Evolutionary conservation across 2,888 invertebrate genomes (phyloP), one percentile per base, ranked within the genome.

Genomic region (Amphipyra tragopoginis): DNA sequence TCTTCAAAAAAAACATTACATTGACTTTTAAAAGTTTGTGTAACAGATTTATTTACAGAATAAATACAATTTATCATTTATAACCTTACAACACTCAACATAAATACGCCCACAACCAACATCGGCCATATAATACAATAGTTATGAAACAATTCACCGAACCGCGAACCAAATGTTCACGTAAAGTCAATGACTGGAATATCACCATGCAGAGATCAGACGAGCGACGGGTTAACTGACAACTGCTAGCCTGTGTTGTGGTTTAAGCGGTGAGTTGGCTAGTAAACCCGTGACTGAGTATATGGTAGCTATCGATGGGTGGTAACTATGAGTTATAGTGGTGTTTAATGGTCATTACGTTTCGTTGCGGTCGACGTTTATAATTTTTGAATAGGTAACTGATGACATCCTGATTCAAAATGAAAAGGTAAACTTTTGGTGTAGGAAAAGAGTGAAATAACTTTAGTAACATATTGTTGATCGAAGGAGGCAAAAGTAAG

Each of bases 131-230:
- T 26, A 8, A 13, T 36, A 39, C 33, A 33, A 13, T 0, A 50
- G 38, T 33, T 36, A 60, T 38, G 43, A 21, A 44, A 56, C 10
- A 15, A 8, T 52, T 43, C 61, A 70, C 74, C 64, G 58, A 57
- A 57, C 57, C 39, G 58, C 62, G 71, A 79, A 77, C 79, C 74
- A 74, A 79, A 81, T 82, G 77, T 78, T 65, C 68, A 65, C 58
- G n/a, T 58, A 39, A 75, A 79, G 70, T 65, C 77, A 81, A 62
- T 77, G 78, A 77, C 77, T 79, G 69, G 66, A 72, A 69, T 75
- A 72, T 76, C 65, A 59, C 49, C 43, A 69, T 53, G 62, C 45
- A 43, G 49, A 55, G 48, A 68, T 68, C 61, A 58, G 65, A 71
- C 67, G 57, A 50, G 15, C 66, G 73, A 51, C 61, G 47, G 59